Evolutionary conservation across 1,140 invertebrate genomes (phyloP), one percentile per base, ranked within the genome.

Genomic region (Caenorhabditis latens): DNA sequence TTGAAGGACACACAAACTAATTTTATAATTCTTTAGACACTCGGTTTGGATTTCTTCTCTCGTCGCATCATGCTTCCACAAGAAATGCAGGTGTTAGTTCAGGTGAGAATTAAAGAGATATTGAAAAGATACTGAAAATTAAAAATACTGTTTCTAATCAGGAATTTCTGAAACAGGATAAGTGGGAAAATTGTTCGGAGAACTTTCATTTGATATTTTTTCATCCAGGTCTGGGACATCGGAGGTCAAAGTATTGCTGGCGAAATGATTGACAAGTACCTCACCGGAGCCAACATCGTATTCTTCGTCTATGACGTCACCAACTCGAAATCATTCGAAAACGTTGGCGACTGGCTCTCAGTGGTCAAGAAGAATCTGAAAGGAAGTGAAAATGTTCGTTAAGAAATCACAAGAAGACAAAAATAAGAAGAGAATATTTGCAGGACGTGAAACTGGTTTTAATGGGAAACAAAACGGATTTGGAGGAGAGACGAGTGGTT

Each of bases 291-390:
- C 67, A 94, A 96, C 94, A 96, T 96, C 57, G 94, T 97, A 85
- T 91, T 97, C 79, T 93, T 97, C 83, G 95, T 97, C 2, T 97
- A 96, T 93, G 96, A 97, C 91, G 95, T 97, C 7, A 96, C 96
- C 50, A 96, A 96, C 91, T 93, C 94, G 65, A 94, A 94, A 88
- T 96, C 95, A 93, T 97, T 97, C 93, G 96, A 96, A 75, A 95
- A 95, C 88, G 91, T 97, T 8, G 94, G 94, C 24, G 94, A 95
- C 19, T 97, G 96, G 96, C 93, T 96, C 86, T 92, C 93, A 42
- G 94, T 93, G 83, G 94, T 96, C 8, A 94, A 94, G 87, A 94
- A 94, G 61, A 94, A 95, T 1, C 93, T 94, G 9, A 92, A 94
- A 85, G 84, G 90, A 19, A 93, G 95, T 84, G 92, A 94, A 40